Evolutionary conservation across 30 jellyfish, hydroid and myxozoan genomes (phyloP), one percentile per base, ranked within the genome.

Genomic region (Turritopsis dohrnii): DNA sequence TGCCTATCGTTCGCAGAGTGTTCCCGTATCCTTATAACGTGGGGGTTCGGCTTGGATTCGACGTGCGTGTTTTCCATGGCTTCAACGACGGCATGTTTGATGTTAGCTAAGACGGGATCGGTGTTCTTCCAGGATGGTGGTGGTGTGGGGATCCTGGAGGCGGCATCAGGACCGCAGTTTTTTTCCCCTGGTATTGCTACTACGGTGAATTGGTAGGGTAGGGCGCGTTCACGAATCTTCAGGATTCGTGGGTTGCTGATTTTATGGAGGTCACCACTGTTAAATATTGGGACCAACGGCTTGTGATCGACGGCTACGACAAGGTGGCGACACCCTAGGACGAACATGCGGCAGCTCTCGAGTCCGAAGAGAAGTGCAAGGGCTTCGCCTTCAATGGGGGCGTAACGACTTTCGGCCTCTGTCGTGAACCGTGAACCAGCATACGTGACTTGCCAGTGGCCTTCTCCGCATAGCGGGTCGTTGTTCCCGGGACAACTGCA

Each of bases 371-470:
- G 52, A 21, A 81, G 83, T 7, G 82, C 88, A 7, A 81, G 1
- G 16, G 88, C 65, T 65, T 81, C 84, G 9, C 88, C 88, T 26
- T 81, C 83, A 0, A 81, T 60, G 7, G 88, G 83, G 16, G 88
- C 54, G 24, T 65, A 81, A 0, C 88, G 21, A 30, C 80, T 28
- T 66, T 81, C 85, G 0, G 88, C 53, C 5, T 28, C 65, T 3
- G 54, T 1, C 4, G 83, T 81, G 65, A 81, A 81, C 16, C 88
- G 85, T 54, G 88, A 81, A 60, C 88, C 88, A 53, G 84, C 84
- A 31, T 28, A 81, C 8, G 53, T 27, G 7, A 31, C 22, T 81
- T 65, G 18, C 83, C 83, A 0, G 41, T 74, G 83, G n/a, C 41
- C 83, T 8, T 16, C 0, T 20, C 83, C 83, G 71, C 83, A 3